phyloP scores from a whole-genome alignment of 2,113 vertebrate species.

The Odontesthes bonariensis region DNA sequence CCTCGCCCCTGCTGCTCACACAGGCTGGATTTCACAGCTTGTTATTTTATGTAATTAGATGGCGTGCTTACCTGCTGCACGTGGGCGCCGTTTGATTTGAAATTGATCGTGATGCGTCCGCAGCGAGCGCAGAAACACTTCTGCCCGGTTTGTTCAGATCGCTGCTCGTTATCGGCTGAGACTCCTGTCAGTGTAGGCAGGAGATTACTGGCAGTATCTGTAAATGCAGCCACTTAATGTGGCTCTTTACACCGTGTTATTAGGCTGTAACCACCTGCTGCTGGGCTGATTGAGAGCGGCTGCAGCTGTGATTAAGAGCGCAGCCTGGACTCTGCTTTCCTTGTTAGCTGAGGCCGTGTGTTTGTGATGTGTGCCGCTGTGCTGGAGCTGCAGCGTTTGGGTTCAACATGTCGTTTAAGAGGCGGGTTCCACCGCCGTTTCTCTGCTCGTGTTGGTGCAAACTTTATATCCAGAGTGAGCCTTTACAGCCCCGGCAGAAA shows the following conservation, averaged over 20 bases:
- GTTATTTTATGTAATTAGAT: conserved; percentile 13
- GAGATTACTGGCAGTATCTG: conserved; percentile 10
- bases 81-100: conserved; percentile 24
- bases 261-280: conserved; percentile 34
- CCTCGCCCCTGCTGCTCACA: too few species aligned
- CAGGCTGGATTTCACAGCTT: conserved; percentile 12
- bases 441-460: not conserved
- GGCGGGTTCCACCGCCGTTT: not conserved
- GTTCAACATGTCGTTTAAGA: not conserved
- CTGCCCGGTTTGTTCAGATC: not conserved
- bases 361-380: not conserved
- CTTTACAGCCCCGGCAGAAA: too few species aligned
- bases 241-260: conserved; percentile 33
- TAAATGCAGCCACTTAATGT: conserved; percentile 29
- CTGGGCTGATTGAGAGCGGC: conserved; percentile 32
- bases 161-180: not conserved
- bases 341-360: conserved; percentile 12
- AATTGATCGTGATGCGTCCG: conserved; percentile 44
- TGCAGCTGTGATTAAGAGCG: conserved; percentile 25
- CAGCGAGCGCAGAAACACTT: not conserved
- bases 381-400: not conserved
- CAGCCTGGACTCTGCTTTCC: not conserved
- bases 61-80: conserved; percentile 24
- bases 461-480: too few species aligned
- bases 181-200: not conserved